Evolutionary conservation across 2,888 invertebrate genomes (phyloP).

Genomic region (Dryobotodes eremita): DNA sequence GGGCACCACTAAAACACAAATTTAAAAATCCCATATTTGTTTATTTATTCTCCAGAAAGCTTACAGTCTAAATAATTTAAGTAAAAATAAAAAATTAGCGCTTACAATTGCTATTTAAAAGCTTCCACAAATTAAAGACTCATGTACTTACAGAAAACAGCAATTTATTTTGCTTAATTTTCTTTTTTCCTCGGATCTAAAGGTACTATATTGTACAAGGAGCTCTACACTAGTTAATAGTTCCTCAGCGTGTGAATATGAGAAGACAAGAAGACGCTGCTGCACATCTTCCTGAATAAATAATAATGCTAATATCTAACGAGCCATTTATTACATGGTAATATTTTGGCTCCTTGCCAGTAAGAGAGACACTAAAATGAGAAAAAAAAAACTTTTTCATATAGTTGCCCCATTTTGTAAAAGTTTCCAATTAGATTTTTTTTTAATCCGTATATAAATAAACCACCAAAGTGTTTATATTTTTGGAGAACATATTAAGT

Average conservation of each 20-base stretch:
- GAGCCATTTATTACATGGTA: neutral
- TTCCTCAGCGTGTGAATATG: neutral
- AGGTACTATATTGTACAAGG: neutral
- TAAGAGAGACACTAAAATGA: neutral
- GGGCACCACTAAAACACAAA: neutral
- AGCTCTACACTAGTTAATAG: neutral
- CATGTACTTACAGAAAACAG: neutral
- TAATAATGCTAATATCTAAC: neutral
- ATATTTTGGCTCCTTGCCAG: conserved; percentile 5
- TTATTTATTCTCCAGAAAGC: neutral
- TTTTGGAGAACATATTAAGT: neutral
- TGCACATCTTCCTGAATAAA: conserved; percentile 1
- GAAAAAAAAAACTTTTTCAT: neutral
- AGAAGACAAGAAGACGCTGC: neutral
- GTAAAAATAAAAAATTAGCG: neutral
- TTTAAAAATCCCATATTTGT: neutral
- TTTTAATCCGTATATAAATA: neutral
- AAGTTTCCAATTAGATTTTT: neutral
- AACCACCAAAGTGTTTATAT: neutral
- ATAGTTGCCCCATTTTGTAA: neutral
- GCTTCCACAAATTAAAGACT: neutral
- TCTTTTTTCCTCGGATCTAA: neutral
- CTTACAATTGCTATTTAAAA: neutral
- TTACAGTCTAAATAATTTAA: neutral
- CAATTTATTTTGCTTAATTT: neutral